These are phyloP conservation scores for Trachemys scripta DNA, from an alignment of 2,113 vertebrate genomes.

Conservation along the genomic window DNA sequence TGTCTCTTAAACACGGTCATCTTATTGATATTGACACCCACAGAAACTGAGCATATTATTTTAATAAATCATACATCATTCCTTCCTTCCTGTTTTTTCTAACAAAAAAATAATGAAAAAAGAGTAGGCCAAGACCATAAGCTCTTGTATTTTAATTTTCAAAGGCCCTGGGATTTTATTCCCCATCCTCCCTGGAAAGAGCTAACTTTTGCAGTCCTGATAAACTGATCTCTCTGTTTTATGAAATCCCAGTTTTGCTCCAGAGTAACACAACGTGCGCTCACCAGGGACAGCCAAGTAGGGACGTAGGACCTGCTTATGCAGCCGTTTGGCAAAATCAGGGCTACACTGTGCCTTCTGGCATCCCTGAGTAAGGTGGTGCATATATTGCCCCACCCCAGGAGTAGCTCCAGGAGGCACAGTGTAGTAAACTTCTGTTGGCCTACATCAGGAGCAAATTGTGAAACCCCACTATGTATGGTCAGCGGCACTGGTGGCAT, in stretches of 20 bases:
- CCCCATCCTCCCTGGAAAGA: not conserved
- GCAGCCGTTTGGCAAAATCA: too few species aligned
- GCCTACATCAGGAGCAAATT: not conserved
- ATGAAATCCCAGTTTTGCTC: not conserved
- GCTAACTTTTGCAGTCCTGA: not conserved
- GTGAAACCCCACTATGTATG: not conserved
- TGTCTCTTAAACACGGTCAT: not conserved
- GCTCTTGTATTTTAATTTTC: not conserved
- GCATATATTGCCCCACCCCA: too few species aligned
- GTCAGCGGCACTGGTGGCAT: not conserved
- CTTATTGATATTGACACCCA: not conserved
- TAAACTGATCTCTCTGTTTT: not conserved
- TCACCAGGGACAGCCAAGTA: not conserved
- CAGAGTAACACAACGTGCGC: not conserved
- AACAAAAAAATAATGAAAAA: not conserved
- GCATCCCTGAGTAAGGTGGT: too few species aligned
- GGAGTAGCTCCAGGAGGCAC: not conserved
- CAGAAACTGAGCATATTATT: not conserved
- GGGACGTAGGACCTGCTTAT: not conserved
- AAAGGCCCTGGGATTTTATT: not conserved
- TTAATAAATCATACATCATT: not conserved
- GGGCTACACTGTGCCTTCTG: too few species aligned
- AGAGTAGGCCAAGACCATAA: not conserved
- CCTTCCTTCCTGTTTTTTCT: not conserved
- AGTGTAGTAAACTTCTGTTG: not conserved